Conservation (phyloP, 2,113 vertebrate species). For the Thamnaconus septentrionalis region DNA sequence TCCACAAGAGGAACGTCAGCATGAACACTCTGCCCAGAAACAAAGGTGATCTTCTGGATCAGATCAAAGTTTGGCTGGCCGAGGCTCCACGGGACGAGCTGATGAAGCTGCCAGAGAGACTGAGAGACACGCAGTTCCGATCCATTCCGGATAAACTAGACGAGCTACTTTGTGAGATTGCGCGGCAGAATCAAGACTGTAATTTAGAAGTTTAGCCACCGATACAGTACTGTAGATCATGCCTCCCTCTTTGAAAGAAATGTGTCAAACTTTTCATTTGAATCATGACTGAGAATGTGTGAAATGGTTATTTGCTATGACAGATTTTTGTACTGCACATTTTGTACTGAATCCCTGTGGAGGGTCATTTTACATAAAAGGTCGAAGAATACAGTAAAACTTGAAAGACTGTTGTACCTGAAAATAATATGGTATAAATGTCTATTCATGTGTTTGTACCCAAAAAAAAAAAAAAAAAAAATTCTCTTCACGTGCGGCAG, state of each 20-base stretch:
- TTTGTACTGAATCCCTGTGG: background rate
- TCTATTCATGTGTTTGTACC: too few species aligned
- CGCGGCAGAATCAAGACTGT: slow-evolving; percentile 26
- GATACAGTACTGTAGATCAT: background rate
- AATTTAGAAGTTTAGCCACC: background rate
- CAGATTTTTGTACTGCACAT: background rate
- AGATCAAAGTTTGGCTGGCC: slow-evolving; percentile 48
- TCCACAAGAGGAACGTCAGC: background rate
- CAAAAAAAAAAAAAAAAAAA: too few species aligned
- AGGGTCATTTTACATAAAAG: too few species aligned
- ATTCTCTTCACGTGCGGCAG: background rate
- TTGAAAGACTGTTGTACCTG: too few species aligned
- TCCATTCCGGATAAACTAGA: slow-evolving; percentile 28
- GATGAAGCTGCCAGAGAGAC: slow-evolving; percentile 25
- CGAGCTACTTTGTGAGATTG: slow-evolving; percentile 24
- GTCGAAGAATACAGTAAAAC: too few species aligned
- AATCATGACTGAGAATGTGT: background rate
- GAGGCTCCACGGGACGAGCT: slow-evolving; percentile 20
- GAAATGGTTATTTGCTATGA: background rate
- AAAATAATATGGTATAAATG: too few species aligned
- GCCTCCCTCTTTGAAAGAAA: background rate
- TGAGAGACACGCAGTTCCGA: slow-evolving; percentile 20
- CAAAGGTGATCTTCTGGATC: slow-evolving; percentile 12
- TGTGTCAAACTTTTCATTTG: background rate
- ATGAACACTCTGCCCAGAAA: accelerated